phyloP scores from a whole-genome alignment of 2,113 vertebrate species.

The Chloroceryle aenea region DNA sequence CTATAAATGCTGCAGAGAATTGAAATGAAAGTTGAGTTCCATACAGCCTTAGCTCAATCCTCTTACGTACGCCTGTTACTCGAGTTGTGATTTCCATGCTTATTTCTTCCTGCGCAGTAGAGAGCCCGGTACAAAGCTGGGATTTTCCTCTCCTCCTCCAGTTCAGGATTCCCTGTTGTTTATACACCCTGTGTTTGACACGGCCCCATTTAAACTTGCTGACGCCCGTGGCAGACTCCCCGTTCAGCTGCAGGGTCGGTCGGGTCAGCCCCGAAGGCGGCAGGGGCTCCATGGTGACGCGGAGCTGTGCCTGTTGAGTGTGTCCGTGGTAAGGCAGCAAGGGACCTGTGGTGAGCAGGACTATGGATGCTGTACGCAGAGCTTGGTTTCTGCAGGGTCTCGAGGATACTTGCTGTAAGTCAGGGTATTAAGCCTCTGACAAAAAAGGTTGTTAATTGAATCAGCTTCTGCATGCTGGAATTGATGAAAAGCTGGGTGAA shows the following conservation, averaged over 20 bases:
- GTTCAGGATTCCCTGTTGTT: neutral
- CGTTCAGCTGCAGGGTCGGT: rapidly evolving
- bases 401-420: rapidly evolving
- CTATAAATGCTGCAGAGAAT: neutral
- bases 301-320: rapidly evolving
- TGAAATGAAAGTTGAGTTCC: neutral
- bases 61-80: neutral
- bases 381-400: rapidly evolving
- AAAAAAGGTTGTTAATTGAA: neutral
- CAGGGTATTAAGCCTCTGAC: neutral
- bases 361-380: rapidly evolving
- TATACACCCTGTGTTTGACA: rapidly evolving
- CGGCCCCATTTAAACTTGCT: rapidly evolving
- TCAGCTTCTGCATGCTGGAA: neutral
- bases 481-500: neutral
- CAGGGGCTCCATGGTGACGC: rapidly evolving
- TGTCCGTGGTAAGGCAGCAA: rapidly evolving
- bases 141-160: neutral
- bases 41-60: neutral
- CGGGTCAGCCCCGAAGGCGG: neutral
- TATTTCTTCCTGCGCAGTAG: rapidly evolving
- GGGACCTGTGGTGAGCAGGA: rapidly evolving
- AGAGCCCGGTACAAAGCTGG: neutral
- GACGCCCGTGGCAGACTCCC: neutral
- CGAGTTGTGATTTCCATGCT: neutral